Conservation (phyloP, 1,140 invertebrate species). For the Musca domestica region DNA sequence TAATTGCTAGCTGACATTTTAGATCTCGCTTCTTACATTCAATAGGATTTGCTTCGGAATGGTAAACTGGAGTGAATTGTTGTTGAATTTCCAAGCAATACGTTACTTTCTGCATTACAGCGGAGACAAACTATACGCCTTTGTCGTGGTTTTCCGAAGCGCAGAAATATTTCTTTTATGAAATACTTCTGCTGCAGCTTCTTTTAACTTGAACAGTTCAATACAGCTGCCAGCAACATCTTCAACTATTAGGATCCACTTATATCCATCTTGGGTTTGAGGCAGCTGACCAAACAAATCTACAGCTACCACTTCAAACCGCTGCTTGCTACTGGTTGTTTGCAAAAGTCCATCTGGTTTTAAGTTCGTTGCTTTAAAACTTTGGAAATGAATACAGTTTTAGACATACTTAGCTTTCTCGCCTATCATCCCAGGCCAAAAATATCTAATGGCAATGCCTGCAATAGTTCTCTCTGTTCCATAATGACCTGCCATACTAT, state of each 20-base stretch:
- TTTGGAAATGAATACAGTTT: constrained; percentile 34
- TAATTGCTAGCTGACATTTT: constrained; percentile 50
- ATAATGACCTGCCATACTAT: too few relatives aligned
- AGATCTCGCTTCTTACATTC: too few relatives aligned
- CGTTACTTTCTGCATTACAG: too few relatives aligned
- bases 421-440: too few relatives aligned
- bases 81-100: too few relatives aligned
- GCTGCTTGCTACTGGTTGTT: constrained; percentile 20
- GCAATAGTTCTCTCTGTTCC: too few relatives aligned
- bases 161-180: constrained; percentile 9
- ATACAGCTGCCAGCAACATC: too few relatives aligned
- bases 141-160: constrained; percentile 23
- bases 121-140: constrained; percentile 20
- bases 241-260: too few relatives aligned
- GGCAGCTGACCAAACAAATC: constrained; percentile 1
- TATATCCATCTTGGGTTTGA: too few relatives aligned
- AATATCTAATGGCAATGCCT: too few relatives aligned
- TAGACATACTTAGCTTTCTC: constrained; percentile 1
- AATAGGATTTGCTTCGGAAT: too few relatives aligned
- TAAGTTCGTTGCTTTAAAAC: constrained; percentile 32
- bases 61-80: constrained; percentile 46
- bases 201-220: too few relatives aligned
- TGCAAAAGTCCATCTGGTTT: constrained; percentile 33
- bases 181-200: neutral
- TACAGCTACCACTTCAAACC: constrained; percentile 32